These are phyloP conservation scores for Oriolus oriolus DNA, from an alignment of 2,113 vertebrate species.

Conservation along the genomic window DNA sequence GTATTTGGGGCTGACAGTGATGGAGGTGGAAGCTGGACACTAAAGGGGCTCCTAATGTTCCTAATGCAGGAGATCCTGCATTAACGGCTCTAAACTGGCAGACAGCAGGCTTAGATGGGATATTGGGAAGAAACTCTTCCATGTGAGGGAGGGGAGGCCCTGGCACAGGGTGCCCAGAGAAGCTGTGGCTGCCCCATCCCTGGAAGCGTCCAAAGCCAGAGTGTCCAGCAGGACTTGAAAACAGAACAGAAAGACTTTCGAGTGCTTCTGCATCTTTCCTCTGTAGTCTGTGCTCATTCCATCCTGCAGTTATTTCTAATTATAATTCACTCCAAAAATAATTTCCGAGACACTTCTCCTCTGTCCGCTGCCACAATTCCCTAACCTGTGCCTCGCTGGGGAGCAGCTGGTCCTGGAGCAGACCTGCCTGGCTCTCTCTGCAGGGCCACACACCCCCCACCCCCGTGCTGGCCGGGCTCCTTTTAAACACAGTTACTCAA, in stretches of 20 bases:
- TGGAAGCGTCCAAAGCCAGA: accelerated
- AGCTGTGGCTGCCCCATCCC: not conserved
- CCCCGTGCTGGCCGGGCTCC: accelerated
- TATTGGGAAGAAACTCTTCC: not conserved
- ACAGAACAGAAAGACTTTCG: not conserved
- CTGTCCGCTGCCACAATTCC: not conserved
- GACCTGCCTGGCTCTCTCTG: not conserved
- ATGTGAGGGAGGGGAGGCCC: accelerated
- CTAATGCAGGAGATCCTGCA: not conserved
- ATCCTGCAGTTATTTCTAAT: not conserved
- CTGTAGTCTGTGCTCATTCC: not conserved
- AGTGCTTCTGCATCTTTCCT: not conserved
- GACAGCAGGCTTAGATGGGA: accelerated
- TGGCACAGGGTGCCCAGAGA: not conserved
- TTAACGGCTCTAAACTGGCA: not conserved
- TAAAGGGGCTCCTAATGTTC: not conserved
- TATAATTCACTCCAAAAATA: not conserved
- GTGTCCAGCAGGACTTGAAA: not conserved
- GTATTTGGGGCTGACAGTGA: not conserved
- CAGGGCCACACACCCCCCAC: not conserved
- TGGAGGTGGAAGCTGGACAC: not conserved
- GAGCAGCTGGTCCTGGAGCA: not conserved
- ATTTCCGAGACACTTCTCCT: not conserved
- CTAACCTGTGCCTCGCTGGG: not conserved
- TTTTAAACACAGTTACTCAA: not conserved